Conservation (phyloP, 2,888 invertebrate genomes). For the Synergus laeviventris region DNA sequence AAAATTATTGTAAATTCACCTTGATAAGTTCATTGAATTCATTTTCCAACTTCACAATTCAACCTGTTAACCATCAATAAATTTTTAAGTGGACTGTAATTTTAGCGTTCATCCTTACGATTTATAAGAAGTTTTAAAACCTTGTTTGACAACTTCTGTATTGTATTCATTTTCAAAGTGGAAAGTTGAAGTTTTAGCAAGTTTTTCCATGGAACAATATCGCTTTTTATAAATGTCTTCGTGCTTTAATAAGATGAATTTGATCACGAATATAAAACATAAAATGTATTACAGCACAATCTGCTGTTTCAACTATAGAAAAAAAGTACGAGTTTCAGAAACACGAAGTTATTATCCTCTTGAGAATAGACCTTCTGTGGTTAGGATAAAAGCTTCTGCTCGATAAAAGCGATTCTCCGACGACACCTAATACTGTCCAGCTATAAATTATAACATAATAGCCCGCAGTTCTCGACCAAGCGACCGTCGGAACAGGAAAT, state of each 20-base stretch:
- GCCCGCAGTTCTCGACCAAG: constrained; percentile 48
- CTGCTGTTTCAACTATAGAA: neutral
- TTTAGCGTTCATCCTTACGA: too few relatives aligned
- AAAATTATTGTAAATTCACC: neutral
- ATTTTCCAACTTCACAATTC: too few relatives aligned
- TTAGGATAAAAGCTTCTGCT: constrained; percentile 24
- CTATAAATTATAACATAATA: constrained; percentile 65
- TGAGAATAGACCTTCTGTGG: constrained; percentile 19
- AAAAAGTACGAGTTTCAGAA: neutral
- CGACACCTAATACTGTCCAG: constrained; percentile 49
- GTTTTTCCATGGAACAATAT: neutral
- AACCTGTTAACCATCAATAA: too few relatives aligned
- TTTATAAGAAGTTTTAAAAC: neutral
- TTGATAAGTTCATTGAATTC: too few relatives aligned
- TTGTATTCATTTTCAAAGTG: neutral
- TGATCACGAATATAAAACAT: neutral
- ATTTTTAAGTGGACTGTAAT: too few relatives aligned
- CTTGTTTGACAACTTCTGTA: neutral
- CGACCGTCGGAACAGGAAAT: constrained; percentile 65
- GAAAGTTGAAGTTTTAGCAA: neutral
- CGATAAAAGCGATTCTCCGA: constrained; percentile 42
- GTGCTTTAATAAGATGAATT: neutral
- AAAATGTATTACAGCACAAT: neutral
- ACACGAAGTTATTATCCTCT: neutral
- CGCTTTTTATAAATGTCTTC: neutral